Base-by-base conservation (phyloP, 2,113 vertebrate genomes). In the Neogale vison region DNA sequence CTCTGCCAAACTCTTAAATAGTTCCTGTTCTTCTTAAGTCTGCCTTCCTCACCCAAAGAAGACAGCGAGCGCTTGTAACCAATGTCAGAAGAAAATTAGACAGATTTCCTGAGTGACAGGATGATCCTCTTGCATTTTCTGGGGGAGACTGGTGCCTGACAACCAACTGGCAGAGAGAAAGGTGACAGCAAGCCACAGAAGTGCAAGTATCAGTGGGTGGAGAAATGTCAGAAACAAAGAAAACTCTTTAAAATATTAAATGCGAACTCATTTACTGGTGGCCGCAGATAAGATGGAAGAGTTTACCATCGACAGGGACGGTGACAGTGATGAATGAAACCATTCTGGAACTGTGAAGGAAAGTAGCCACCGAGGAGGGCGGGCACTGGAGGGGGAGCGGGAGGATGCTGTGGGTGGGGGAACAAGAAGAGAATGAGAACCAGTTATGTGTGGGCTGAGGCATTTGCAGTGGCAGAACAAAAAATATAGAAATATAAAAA, bases 221-320 rank as follows among this genome's bases (percentile, higher is more conserved):
- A 97, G 92, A 74, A 97, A 98, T 98, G 95, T 94, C 98, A 96
- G 94, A 97, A 98, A 98, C 95, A 96, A 96, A 97, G 80, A 95
- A 94, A 97, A 96, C 93, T 93, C 97, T 97, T 98, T 98, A 96
- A 98, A 98, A 98, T 97, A 98, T 98, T 97, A 98, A 98, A 99
- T 98, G 98, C 97, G 98, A 98, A 96, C 97, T 98, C 97, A 98
- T 99, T 98, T 98, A 98, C 97, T 97, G 98, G 95, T 98, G 97
- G 91, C 92, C 96, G 5, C 97, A 98, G 97, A 98, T 96, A 98
- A 98, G 97, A 96, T 96, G 84, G 92, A 98, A 85, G 96, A 98
- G 97, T 98, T 98, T 98, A 91, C 92, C 96, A 96, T 95, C 69
- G 52, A 98, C 96, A 85, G 69, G 79, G 83, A 98, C 97, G 47